phyloP scores from a whole-genome alignment of 2,797 vertebrate genomes.

The Podarcis siculus region DNA sequence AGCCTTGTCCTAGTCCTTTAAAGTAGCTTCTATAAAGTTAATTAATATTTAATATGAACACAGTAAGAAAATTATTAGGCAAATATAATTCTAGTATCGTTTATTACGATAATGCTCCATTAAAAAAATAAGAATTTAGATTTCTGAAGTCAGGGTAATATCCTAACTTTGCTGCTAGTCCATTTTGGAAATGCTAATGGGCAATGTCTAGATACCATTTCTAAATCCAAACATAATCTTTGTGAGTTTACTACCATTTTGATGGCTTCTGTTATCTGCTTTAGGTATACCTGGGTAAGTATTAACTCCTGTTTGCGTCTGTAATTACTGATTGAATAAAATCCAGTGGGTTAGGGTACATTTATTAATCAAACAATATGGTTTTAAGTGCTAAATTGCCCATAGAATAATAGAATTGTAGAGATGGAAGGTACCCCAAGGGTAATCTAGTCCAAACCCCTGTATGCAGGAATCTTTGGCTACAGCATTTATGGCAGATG shows the following conservation, averaged over 20 bases:
- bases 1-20: neutral
- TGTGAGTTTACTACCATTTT: neutral
- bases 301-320: neutral
- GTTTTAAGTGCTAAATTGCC: neutral
- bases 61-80: neutral
- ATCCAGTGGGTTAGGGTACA: neutral
- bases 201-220: neutral
- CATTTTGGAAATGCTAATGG: neutral
- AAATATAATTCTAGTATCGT: neutral
- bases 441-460: no score
- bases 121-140: no score
- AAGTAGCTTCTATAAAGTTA: neutral
- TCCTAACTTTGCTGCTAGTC: neutral
- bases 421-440: no score
- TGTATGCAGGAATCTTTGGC: no score
- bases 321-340: neutral
- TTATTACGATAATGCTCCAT: neutral
- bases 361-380: neutral
- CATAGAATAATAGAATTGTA: neutral
- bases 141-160: neutral
- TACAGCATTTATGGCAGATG: no score
- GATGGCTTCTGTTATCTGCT: neutral
- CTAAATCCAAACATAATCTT: neutral
- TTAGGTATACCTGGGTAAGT: neutral
- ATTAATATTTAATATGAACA: neutral